Base-by-base conservation (phyloP, 2,888 invertebrate species). In the Rotaria macrura region DNA sequence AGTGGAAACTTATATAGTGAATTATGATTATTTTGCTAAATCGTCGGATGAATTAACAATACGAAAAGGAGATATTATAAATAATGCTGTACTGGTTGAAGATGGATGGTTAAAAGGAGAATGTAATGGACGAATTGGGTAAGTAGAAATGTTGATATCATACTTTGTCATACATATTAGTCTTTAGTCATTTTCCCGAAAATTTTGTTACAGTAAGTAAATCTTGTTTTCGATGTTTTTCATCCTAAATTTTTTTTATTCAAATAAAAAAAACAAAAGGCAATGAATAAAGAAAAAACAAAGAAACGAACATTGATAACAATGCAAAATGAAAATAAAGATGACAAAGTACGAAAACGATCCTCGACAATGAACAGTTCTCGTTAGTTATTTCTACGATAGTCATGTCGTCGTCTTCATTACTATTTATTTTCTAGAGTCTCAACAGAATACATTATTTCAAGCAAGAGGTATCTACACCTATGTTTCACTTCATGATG, bases 401-500 rank as follows among this genome's bases (percentile, higher is more conserved):
- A 7, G n/a, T n/a, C 3, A n/a, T 5, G 3, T 55, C 9, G 7
- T n/a, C n/a, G n/a, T n/a, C n/a, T 54, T 54, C 25, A 54, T 2
- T 57, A 12, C 29, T 57, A n/a, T 29, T 12, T n/a, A 25, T 29
- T 10, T 29, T 29, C 10, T 57, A 57, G 57, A 10, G n/a, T n/a
- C 65, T 34, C 65, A 34, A 65, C 7, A 65, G 20, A 34, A 20
- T 17, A 65, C 38, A 34, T 43, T 40, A 79, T 87, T 87, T 38
- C 84, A 85, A 43, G 88, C 85, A 34, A 89, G 89, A 87, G 90
- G 89, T 20, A 57, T 88, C 47, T 90, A 88, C 88, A 88, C 89
- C 47, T 98, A 98, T 91, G 94, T 94, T 89, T 96, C 96, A 85
- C 94, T 94, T 88, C 96, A 97, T 90, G 94, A 95, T 87, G 98